phyloP scores from a whole-genome alignment of 92 coral and sea anemone genomes.

The Actinostola sp. region DNA sequence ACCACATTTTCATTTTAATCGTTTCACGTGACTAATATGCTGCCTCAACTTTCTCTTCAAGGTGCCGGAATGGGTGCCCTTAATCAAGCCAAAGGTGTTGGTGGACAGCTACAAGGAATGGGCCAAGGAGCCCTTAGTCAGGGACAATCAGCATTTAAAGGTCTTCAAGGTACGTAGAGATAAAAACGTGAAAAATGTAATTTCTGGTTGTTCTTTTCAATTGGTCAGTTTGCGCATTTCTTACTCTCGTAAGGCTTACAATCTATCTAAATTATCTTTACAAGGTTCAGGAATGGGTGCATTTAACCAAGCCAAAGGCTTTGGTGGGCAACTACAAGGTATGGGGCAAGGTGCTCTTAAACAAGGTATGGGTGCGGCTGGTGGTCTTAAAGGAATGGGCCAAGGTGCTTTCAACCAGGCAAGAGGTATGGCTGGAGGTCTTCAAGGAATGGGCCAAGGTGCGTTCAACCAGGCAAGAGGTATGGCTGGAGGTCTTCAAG shows the following conservation, averaged over 20 bases:
- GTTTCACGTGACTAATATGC: too few relatives aligned
- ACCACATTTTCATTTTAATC: too few relatives aligned
- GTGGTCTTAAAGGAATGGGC: conserved; percentile 41
- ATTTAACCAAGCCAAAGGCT: conserved; percentile 68
- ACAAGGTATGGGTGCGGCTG: conserved; percentile 34
- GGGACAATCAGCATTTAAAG: conserved; percentile 14
- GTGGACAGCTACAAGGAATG: conserved; percentile 65
- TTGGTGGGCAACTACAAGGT: conserved; percentile 63
- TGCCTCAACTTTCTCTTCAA: neutral
- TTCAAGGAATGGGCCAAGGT: conserved; percentile 2
- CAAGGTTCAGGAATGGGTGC: conserved; percentile 62
- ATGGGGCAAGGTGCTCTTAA: conserved; percentile 67
- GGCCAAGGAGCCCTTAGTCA: conserved; percentile 58
- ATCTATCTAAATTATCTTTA: neutral
- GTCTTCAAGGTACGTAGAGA: conserved; percentile 34
- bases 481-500: conserved; percentile 13
- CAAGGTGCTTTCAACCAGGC: conserved; percentile 35
- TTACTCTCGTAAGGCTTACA: too few relatives aligned
- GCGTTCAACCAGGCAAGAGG: neutral
- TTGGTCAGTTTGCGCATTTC: too few relatives aligned
- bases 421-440: conserved; percentile 36
- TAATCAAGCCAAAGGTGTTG: conserved; percentile 70
- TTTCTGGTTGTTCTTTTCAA: too few relatives aligned
- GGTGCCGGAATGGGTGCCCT: conserved; percentile 59
- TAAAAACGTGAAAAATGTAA: too few relatives aligned